Conservation (phyloP, 2,888 invertebrate species). For the Drosophila pegasa region DNA sequence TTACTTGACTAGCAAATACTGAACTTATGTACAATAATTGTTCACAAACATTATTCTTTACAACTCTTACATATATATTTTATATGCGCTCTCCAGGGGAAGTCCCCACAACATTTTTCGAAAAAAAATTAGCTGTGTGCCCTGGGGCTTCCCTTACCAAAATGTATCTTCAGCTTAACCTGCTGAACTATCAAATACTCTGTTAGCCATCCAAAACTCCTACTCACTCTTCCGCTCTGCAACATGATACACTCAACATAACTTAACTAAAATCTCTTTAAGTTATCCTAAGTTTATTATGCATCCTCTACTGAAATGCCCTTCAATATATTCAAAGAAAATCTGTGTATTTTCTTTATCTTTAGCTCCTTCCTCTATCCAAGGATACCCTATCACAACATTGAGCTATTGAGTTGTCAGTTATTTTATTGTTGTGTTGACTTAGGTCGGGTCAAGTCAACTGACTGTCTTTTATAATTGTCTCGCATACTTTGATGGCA, state of each 20-base stretch:
- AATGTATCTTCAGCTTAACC: no score
- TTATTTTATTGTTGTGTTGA: not conserved
- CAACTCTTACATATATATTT: no score
- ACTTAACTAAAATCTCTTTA: not conserved
- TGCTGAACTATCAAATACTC: not conserved
- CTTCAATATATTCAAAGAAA: not conserved
- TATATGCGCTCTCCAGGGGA: no score
- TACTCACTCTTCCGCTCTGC: not conserved
- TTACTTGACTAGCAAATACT: no score
- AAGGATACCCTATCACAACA: not conserved
- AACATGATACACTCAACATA: no score
- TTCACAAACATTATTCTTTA: no score
- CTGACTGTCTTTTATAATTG: not conserved
- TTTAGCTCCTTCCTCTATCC: not conserved
- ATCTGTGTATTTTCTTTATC: not conserved
- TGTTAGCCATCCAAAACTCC: not conserved
- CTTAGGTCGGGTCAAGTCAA: conserved; percentile 1
- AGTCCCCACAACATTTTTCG: no score
- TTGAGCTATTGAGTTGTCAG: not conserved
- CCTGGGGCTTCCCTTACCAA: no score
- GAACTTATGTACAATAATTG: no score
- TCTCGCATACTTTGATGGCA: not conserved
- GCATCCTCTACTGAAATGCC: not conserved
- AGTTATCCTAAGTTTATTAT: not conserved
- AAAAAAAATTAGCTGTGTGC: no score